Conservation (phyloP, 2,888 invertebrate genomes). For the Emmelina monodactyla region DNA sequence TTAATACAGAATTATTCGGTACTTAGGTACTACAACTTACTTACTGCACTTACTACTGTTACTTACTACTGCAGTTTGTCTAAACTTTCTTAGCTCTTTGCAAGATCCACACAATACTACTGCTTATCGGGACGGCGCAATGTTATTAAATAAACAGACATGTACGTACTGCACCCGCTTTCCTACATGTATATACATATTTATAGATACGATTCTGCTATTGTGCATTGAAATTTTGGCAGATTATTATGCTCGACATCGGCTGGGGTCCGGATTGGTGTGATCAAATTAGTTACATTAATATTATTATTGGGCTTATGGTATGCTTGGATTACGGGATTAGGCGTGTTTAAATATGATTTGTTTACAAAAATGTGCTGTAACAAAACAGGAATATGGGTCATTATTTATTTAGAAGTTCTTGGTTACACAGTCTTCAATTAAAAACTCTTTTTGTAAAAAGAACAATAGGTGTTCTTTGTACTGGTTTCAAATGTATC, state of each 20-base stretch:
- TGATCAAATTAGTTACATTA: too few species aligned
- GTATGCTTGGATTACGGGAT: neutral
- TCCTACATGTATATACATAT: slow-evolving; percentile 23
- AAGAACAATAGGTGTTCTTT: too few species aligned
- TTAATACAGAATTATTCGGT: too few species aligned
- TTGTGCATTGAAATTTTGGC: neutral
- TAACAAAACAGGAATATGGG: too few species aligned
- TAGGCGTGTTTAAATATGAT: neutral
- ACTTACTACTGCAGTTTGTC: neutral
- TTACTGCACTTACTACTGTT: too few species aligned
- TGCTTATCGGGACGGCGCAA: slow-evolving; percentile 46
- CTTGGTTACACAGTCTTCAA: too few species aligned
- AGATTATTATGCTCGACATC: neutral
- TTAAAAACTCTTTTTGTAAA: too few species aligned
- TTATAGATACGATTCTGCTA: too few species aligned
- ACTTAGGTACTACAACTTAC: too few species aligned
- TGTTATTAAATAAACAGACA: slow-evolving; percentile 56
- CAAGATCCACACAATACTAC: slow-evolving; percentile 27
- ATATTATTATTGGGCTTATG: neutral
- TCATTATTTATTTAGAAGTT: too few species aligned
- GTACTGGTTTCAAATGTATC: too few species aligned
- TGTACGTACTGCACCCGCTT: slow-evolving; percentile 25
- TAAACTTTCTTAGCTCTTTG: neutral
- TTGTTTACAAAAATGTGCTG: too few species aligned
- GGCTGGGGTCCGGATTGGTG: neutral